Conservation (phyloP, 2,113 vertebrate genomes). For the Eonycteris spelaea region DNA sequence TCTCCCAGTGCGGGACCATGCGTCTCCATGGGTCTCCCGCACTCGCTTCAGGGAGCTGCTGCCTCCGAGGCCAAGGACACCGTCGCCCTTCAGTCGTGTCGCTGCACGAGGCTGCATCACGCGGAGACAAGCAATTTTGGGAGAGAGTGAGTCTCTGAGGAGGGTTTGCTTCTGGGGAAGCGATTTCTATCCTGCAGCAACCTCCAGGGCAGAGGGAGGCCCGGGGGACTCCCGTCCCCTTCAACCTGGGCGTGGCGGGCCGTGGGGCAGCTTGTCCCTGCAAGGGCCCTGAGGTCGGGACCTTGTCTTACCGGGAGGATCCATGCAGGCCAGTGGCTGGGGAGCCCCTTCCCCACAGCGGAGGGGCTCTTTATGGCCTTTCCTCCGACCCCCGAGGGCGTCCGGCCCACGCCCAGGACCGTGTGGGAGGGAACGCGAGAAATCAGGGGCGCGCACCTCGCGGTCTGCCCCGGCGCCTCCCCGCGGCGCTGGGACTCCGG, state of each 20-base stretch:
- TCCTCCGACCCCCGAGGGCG: background rate
- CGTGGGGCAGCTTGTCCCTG: background rate
- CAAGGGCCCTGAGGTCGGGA: background rate
- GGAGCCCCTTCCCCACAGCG: background rate
- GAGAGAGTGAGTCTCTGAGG: background rate
- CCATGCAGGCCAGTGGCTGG: background rate
- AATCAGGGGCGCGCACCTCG: background rate
- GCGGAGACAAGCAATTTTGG: fast-evolving
- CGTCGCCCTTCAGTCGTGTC: background rate
- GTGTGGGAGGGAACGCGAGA: background rate
- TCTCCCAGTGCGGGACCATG: background rate
- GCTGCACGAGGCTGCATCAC: fast-evolving
- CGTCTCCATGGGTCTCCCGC: too few relatives aligned
- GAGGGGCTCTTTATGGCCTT: background rate
- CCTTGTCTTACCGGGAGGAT: background rate
- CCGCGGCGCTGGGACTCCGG: background rate
- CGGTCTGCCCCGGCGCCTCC: background rate
- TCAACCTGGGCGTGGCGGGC: background rate
- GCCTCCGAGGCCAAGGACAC: background rate
- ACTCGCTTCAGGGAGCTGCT: background rate
- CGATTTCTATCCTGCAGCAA: background rate
- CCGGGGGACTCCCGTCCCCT: background rate
- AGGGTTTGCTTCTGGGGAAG: background rate
- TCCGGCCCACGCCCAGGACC: fast-evolving
- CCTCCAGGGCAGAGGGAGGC: background rate